These are phyloP conservation scores for Gnathonemus longibarbis DNA, from an alignment of 2,113 vertebrate genomes.

Conservation along the genomic window DNA sequence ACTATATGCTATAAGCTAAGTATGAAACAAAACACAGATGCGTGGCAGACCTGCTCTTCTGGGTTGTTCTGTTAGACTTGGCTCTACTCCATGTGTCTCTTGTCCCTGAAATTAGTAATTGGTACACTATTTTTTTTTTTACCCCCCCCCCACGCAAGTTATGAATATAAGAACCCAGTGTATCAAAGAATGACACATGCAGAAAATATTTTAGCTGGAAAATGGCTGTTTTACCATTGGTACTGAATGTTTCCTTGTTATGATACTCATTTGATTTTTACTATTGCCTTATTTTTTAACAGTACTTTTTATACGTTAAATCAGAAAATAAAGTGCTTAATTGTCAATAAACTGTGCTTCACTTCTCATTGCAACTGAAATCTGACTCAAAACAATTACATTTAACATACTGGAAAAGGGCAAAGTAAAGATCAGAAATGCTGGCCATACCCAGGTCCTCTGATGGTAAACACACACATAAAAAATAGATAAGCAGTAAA, in stretches of 20 bases:
- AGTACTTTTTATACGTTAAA: background rate
- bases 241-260: background rate
- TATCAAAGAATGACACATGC: background rate
- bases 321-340: background rate
- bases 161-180: background rate
- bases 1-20: background rate
- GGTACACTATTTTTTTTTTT: background rate
- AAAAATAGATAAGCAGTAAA: background rate
- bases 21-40: background rate
- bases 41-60: background rate
- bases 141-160: background rate
- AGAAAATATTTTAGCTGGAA: background rate
- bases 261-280: background rate
- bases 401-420: background rate
- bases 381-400: background rate
- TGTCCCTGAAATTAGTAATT: background rate
- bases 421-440: background rate
- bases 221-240: background rate
- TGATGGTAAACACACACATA: background rate
- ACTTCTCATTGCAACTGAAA: background rate
- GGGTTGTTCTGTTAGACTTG: background rate
- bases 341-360: background rate
- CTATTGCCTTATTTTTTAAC: background rate
- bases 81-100: background rate
- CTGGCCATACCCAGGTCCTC: background rate